These are phyloP conservation scores for Hypotaenidia philippensis DNA, from an alignment of 2,797 vertebrate genomes.

Conservation along the genomic window DNA sequence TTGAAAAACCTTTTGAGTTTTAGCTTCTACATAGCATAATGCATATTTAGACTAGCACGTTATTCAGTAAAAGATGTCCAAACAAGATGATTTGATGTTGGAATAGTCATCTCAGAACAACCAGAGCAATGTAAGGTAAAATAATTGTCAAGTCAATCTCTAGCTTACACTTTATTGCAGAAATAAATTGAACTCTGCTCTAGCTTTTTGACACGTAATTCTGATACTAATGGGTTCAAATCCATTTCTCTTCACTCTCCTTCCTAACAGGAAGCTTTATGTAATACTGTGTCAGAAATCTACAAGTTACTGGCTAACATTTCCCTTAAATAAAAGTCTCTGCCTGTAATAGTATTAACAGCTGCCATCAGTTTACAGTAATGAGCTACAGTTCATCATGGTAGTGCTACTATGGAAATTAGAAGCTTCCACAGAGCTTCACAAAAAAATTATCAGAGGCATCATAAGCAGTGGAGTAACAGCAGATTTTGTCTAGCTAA, in stretches of 20 bases:
- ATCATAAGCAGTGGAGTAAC: not conserved
- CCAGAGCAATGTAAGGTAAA: slow-evolving; percentile 63
- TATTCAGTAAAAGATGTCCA: slow-evolving; percentile 74
- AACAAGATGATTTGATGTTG: slow-evolving; percentile 75
- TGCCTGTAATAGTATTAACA: slow-evolving; percentile 74
- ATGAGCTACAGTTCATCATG: slow-evolving; percentile 70
- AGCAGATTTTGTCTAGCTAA: not conserved
- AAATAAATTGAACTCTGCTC: slow-evolving; percentile 82
- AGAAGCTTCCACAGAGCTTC: slow-evolving; percentile 59
- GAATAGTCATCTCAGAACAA: slow-evolving; percentile 71
- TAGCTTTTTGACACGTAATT: slow-evolving; percentile 81
- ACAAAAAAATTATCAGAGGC: slow-evolving; percentile 28
- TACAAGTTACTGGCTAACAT: slow-evolving; percentile 71
- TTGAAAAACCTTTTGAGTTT: slow-evolving; percentile 57
- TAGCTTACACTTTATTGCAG: slow-evolving; percentile 73
- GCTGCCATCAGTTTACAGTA: slow-evolving; percentile 77
- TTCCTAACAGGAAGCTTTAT: slow-evolving; percentile 77
- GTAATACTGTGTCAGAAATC: slow-evolving; percentile 76
- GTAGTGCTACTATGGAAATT: slow-evolving; percentile 62
- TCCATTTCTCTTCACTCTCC: slow-evolving; percentile 72
- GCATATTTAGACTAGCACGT: slow-evolving; percentile 62
- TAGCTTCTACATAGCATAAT: slow-evolving; percentile 57
- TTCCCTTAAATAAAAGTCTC: slow-evolving; percentile 78
- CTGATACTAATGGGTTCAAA: slow-evolving; percentile 78
- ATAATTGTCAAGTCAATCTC: slow-evolving; percentile 79